Base-by-base conservation (phyloP, 2,113 vertebrate species). In the Sporophila hypoxantha region DNA sequence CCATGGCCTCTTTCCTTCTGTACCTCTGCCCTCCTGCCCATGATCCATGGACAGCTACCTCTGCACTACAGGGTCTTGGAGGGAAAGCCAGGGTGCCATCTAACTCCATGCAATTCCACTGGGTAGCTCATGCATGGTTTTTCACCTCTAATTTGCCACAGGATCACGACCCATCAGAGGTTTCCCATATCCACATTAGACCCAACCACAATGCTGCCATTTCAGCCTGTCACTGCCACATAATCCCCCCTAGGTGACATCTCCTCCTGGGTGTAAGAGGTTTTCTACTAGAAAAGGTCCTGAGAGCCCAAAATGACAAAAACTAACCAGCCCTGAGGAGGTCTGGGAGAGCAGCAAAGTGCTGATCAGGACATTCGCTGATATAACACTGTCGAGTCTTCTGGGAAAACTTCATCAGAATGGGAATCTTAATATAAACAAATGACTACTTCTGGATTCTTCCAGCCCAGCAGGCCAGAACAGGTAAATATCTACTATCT, bases 381-480 rank as follows among this genome's bases (percentile, higher is more conserved):
- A 59, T 39, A 17, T 0, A 73, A 50, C 23, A 75, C 26, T 78
- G 74, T 25, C 4, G 1, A 81, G 62, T 69, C 55, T 74, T 89
- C n/a, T 76, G 71, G 62, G 36, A 21, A 91, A 66, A 69, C 47
- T 68, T 69, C 29, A 86, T 87, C 82, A 76, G 42, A 89, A 61
- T 3, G 4, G n/a, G 25, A 69, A 91, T 81, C 41, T 84, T 59
- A 76, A 66, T 53, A 57, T 86, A 91, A 91, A 93, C 75, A 93
- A 86, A 69, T 88, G 8, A 88, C 59, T 81, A 2, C 64, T 87
- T 29, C 32, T 78, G 50, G n/a, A 39, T 81, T 78, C 59, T 55
- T 76, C 26, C 55, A 86, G 66, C 25, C 76, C 62, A 89, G 85
- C 94, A 92, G 82, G 91, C 70, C 76, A 82, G 73, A 95, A 94